These are phyloP conservation scores for Cistogaster globosa DNA, from an alignment of 2,888 invertebrate genomes.

Conservation along the genomic window DNA sequence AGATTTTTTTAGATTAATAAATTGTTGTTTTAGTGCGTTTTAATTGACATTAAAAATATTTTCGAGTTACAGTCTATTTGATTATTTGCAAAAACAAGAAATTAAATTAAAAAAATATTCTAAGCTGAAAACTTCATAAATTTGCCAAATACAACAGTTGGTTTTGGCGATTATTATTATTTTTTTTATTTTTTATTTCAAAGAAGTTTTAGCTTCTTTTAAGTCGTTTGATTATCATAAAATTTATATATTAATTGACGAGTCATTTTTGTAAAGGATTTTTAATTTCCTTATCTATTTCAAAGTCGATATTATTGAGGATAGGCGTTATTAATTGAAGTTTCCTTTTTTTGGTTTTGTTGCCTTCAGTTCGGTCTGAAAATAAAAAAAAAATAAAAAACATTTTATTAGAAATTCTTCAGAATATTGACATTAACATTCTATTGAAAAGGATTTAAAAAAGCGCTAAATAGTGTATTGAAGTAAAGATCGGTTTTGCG, in stretches of 20 bases:
- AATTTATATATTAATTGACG: slow-evolving; percentile 65
- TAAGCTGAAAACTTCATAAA: not conserved
- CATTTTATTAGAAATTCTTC: not conserved
- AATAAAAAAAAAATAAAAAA: slow-evolving; percentile 2
- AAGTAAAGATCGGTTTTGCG: too few relatives aligned
- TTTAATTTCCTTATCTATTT: slow-evolving; percentile 7
- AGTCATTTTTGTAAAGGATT: slow-evolving; percentile 60
- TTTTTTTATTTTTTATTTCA: slow-evolving; percentile 10
- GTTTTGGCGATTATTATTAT: slow-evolving; percentile 9
- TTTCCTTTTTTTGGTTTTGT: not conserved
- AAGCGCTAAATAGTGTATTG: too few relatives aligned
- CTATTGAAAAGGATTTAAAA: too few relatives aligned
- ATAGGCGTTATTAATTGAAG: slow-evolving; percentile 6
- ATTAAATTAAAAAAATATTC: slow-evolving; percentile 2
- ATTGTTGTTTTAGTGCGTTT: slow-evolving; percentile 47
- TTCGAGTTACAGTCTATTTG: slow-evolving; percentile 29
- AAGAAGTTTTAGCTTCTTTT: slow-evolving; percentile 43
- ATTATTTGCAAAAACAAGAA: slow-evolving; percentile 17
- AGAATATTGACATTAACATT: too few relatives aligned
- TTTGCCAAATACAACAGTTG: slow-evolving; percentile 21
- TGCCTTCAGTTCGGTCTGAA: slow-evolving; percentile 48
- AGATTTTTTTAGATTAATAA: slow-evolving; percentile 38
- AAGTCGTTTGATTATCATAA: slow-evolving; percentile 68
- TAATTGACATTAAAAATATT: slow-evolving; percentile 66
- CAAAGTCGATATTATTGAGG: slow-evolving; percentile 45